Evolutionary conservation across 1,140 invertebrate species (phyloP).

Genomic region (Pogonognathellus flavescens): DNA sequence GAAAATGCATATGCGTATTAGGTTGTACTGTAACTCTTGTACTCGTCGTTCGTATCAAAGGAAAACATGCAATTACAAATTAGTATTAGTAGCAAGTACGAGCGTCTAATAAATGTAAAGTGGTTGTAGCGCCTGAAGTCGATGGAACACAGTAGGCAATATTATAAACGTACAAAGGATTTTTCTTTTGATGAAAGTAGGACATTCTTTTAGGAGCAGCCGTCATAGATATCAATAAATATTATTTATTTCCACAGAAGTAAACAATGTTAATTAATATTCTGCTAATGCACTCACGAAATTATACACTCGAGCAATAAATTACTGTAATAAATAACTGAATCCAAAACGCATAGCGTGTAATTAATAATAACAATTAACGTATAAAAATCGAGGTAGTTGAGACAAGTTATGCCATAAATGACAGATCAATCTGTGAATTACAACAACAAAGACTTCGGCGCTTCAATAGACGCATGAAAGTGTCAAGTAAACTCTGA

Average conservation of each 20-base stretch:
- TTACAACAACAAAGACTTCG: conserved; percentile 24
- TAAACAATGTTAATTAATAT: conserved; percentile 15
- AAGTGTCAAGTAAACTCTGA: conserved; percentile 23
- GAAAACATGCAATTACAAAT: too few relatives aligned
- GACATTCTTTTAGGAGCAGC: not conserved
- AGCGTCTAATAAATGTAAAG: too few relatives aligned
- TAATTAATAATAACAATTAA: conserved; percentile 8
- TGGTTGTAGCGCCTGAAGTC: too few relatives aligned
- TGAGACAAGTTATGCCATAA: conserved; percentile 1
- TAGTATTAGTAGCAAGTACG: too few relatives aligned
- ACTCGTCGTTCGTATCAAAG: too few relatives aligned
- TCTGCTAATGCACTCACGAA: not conserved
- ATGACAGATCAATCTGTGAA: conserved; percentile 41
- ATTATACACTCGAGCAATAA: not conserved
- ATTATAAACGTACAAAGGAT: too few relatives aligned
- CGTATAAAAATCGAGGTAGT: not conserved
- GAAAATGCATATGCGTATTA: too few relatives aligned
- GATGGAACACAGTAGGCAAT: too few relatives aligned
- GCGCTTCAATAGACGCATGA: conserved; percentile 35
- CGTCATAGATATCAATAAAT: not conserved
- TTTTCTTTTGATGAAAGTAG: not conserved
- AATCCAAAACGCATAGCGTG: not conserved
- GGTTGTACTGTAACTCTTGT: too few relatives aligned
- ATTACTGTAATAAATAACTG: not conserved
- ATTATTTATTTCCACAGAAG: not conserved